A percentile compares a stretch with the other conserved stretches of the same genome.
phyloP scores from a whole-genome alignment of 2,113 vertebrate genomes.

The Phainopepla nitens region DNA sequence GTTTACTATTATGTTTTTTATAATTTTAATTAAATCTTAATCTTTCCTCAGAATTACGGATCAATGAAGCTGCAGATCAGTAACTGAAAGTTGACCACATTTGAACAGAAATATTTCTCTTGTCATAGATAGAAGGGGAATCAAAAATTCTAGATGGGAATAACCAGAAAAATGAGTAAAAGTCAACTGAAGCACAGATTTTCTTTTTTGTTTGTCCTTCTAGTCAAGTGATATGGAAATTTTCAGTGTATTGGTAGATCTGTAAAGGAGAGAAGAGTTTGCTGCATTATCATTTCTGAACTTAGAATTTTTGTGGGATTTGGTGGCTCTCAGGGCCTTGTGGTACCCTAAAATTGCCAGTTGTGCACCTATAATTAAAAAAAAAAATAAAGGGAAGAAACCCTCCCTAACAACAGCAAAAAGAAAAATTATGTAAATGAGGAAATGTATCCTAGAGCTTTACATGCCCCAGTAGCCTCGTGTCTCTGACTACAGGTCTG shows the following conservation, averaged over 20 bases:
- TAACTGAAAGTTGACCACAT: not conserved
- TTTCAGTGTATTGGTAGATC: not conserved
- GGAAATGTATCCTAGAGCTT: not conserved
- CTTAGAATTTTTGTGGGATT: not conserved
- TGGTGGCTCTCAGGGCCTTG: not conserved
- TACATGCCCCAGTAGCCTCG: not conserved
- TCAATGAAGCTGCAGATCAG: rapidly evolving
- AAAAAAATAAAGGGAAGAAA: rapidly evolving
- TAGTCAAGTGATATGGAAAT: rapidly evolving
- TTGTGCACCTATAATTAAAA: not conserved
- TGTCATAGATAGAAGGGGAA: not conserved
- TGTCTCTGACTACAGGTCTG: not conserved
- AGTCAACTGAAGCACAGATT: not conserved
- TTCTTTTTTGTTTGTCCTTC: not conserved
- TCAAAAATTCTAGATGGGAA: not conserved
- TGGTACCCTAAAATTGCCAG: not conserved
- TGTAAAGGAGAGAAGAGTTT: not conserved
- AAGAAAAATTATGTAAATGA: not conserved
- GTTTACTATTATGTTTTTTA: not conserved
- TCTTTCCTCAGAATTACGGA: not conserved
- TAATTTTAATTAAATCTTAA: not conserved
- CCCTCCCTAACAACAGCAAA: not conserved
- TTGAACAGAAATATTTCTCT: not conserved
- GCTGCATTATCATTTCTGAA: not conserved
- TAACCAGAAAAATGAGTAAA: not conserved